Evolutionary conservation across 2,888 invertebrate species (phyloP).

Genomic region (Ophioninae sp.): DNA sequence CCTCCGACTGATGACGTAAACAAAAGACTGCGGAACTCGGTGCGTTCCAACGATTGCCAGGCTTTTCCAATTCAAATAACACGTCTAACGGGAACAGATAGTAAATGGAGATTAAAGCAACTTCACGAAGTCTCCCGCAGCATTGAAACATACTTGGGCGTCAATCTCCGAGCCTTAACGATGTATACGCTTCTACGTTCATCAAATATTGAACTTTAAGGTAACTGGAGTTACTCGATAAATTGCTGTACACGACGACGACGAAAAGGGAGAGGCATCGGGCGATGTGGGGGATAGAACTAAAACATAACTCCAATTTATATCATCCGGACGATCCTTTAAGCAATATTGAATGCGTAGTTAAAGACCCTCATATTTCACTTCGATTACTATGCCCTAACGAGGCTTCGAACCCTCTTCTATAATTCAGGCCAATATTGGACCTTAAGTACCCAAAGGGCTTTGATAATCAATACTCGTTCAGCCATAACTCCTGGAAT

Average conservation of each 20-base stretch:
- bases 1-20: background rate
- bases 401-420: background rate
- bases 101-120: background rate
- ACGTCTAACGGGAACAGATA: background rate
- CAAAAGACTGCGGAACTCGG: background rate
- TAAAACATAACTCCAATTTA: slow-evolving; percentile 14
- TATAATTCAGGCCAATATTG: background rate
- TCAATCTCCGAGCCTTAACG: slow-evolving; percentile 3
- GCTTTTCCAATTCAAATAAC: background rate
- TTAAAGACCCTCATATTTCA: slow-evolving; percentile 2
- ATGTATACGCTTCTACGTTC: slow-evolving; percentile 34
- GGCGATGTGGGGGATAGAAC: slow-evolving; percentile 25
- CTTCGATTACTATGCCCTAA: slow-evolving; percentile 1
- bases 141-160: slow-evolving; percentile 21
- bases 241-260: background rate
- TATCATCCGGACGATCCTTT: slow-evolving; percentile 33
- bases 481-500: background rate
- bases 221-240: slow-evolving; percentile 11
- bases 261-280: slow-evolving; percentile 4
- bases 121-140: slow-evolving; percentile 3
- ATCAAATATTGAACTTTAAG: slow-evolving; percentile 47
- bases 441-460: background rate
- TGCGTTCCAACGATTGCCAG: background rate
- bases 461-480: background rate
- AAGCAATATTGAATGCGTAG: slow-evolving; percentile 49